phyloP scores from a whole-genome alignment of 1,140 invertebrate species.

The Streblospio benedicti region DNA sequence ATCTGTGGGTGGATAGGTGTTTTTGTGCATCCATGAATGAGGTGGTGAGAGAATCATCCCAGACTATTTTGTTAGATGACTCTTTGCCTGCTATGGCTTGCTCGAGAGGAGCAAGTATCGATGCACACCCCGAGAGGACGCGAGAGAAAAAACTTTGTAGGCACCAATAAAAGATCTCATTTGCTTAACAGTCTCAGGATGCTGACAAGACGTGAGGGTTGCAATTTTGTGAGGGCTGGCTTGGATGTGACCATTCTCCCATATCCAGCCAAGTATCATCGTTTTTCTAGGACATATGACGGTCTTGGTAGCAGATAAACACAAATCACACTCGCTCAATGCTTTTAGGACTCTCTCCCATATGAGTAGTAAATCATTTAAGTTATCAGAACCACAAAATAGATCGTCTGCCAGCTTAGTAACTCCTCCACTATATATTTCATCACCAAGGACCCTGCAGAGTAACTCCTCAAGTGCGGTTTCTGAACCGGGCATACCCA shows the following conservation, averaged over 20 bases:
- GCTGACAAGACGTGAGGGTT: background rate
- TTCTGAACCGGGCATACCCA: too few relatives aligned
- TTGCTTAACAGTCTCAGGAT: background rate
- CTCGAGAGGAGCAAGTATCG: too few relatives aligned
- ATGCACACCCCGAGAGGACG: too few relatives aligned
- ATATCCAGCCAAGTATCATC: background rate
- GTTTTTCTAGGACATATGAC: too few relatives aligned
- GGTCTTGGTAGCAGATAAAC: constrained; percentile 5
- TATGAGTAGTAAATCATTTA: background rate
- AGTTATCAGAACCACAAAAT: background rate
- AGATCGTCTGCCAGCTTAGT: background rate
- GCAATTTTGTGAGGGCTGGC: background rate
- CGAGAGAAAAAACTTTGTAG: too few relatives aligned
- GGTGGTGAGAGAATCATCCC: constrained; percentile 15
- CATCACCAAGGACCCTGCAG: too few relatives aligned
- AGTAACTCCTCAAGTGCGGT: too few relatives aligned
- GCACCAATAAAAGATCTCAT: too few relatives aligned
- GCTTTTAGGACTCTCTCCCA: background rate
- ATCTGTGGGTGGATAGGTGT: too few relatives aligned
- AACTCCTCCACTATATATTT: too few relatives aligned
- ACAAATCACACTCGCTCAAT: background rate
- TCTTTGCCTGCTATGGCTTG: too few relatives aligned
- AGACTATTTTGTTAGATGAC: constrained; percentile 19
- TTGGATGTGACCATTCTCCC: background rate
- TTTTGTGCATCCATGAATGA: constrained; percentile 1